A percentile compares a stretch with the other conserved stretches of the same genome.
Conservation (phyloP, 2,797 vertebrate species). For the Gymnoscopelus microlampas region DNA sequence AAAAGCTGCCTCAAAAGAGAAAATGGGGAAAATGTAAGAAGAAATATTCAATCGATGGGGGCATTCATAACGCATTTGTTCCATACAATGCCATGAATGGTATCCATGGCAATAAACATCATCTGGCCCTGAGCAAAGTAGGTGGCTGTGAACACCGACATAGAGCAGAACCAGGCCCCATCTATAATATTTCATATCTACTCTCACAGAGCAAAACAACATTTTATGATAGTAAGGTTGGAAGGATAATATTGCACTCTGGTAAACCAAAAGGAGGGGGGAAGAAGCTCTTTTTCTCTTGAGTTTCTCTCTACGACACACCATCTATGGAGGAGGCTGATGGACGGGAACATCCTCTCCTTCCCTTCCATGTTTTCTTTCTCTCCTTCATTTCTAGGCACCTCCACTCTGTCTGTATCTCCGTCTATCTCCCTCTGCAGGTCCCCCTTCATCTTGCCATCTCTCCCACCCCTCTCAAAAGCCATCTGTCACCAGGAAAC, state of each 20-base stretch:
- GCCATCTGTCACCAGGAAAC: constrained; percentile 62
- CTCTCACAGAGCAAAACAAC: no score
- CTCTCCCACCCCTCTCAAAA: constrained; percentile 40
- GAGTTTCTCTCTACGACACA: constrained; percentile 29
- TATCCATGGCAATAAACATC: no score
- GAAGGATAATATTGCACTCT: constrained; percentile 46
- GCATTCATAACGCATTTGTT: no score
- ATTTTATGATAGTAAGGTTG: no score
- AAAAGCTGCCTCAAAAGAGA: no score
- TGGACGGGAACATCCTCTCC: constrained; percentile 50
- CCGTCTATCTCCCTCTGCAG: constrained; percentile 39
- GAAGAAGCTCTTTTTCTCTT: constrained; percentile 31
- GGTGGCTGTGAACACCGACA: no score
- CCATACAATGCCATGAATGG: no score
- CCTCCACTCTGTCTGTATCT: constrained; percentile 41
- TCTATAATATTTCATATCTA: no score
- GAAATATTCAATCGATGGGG: no score
- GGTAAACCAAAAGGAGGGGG: constrained; percentile 32
- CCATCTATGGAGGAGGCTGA: constrained; percentile 65
- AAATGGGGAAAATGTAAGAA: no score
- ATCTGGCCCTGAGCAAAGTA: no score
- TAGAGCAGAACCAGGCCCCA: no score
- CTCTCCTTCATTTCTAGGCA: constrained; percentile 61
- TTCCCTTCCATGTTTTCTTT: constrained; percentile 29
- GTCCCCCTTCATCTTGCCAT: constrained; percentile 57